Percentiles rank a stretch among this genome's conserved stretches.
Evolutionary conservation across 2,797 vertebrate genomes (phyloP).

Genomic region (Brachymystax lenok): DNA sequence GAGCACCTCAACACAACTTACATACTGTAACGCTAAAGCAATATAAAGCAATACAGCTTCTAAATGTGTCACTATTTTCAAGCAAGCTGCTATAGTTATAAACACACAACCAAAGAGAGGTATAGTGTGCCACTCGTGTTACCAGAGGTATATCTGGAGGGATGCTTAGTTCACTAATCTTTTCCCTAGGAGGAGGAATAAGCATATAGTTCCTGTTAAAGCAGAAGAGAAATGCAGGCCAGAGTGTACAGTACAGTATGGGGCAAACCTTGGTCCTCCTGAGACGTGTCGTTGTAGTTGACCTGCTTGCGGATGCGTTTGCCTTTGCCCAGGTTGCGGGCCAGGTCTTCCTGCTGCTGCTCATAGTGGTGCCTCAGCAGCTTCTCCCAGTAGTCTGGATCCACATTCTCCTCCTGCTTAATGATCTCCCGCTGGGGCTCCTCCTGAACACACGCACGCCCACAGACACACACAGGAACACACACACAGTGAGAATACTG

Average conservation of each 20-base stretch:
- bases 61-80: background rate
- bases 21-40: background rate
- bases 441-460: conserved; percentile 77
- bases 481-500: background rate
- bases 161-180: background rate
- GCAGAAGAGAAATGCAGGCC: background rate
- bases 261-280: conserved; percentile 95
- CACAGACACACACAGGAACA: background rate
- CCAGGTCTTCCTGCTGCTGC: conserved; percentile 97
- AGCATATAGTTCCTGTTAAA: background rate
- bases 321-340: conserved; percentile 94
- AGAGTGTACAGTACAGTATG: background rate
- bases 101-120: background rate
- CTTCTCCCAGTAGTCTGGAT: conserved; percentile 99
- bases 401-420: conserved; percentile 98
- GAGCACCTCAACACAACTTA: conserved; percentile 16
- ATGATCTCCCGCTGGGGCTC: conserved; percentile 98
- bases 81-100: background rate
- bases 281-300: conserved; percentile 98
- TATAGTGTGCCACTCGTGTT: background rate
- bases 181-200: background rate
- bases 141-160: background rate
- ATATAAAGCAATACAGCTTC: background rate
- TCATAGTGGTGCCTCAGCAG: conserved; percentile 96
- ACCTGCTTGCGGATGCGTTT: conserved; percentile 98